Base-by-base conservation (phyloP, 2,888 invertebrate genomes). In the Cepaea hortensis region DNA sequence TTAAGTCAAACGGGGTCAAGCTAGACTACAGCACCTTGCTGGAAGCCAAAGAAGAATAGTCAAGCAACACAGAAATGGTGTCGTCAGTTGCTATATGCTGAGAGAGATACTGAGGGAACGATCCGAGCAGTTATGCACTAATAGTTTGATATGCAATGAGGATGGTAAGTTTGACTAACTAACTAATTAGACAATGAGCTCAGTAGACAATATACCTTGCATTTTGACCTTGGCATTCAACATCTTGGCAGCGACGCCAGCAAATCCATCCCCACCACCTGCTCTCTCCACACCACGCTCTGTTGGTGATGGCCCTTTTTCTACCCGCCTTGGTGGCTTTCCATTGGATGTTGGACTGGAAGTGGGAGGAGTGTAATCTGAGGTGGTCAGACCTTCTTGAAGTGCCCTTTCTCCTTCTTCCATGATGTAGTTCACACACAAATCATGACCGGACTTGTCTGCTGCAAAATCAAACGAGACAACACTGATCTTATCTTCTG, bases 221-320 rank as follows among this genome's bases (percentile, higher is more conserved):
- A 77, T 70, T 85, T 85, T 85, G 20, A 68, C 85, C 55, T 85
- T 85, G 20, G 85, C 35, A 70, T 7, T 35, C 70, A 85, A 55
- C 15, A 85, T 85, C 65, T 76, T 85, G 70, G 85, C 77, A 18
- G 77, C 23, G 7, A 79, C 13, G 18, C 35, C 70, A 55, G 70
- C 70, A 50, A 85, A 85, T 46, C 85, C 85, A 5, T 76, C 70
- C 20, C 65, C 75, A 84, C n/a, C 15, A 46, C 55, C 20, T 35
- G 15, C 3, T 11, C 3, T 77, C 13, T 7, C 13, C 2, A n/a
- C 55, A 5, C 81, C 50, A 50, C 18, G 50, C 20, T 70, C 55
- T n/a, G 70, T 15, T n/a, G 72, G 50, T 13, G 72, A 61, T 50
- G 55, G 3, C 1, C 0, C 55, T 82, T 73, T 82, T 13, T 35